A percentile compares a stretch with the other conserved stretches of the same genome.
Conservation (phyloP, 2,113 vertebrate species). For the Geococcyx californianus region DNA sequence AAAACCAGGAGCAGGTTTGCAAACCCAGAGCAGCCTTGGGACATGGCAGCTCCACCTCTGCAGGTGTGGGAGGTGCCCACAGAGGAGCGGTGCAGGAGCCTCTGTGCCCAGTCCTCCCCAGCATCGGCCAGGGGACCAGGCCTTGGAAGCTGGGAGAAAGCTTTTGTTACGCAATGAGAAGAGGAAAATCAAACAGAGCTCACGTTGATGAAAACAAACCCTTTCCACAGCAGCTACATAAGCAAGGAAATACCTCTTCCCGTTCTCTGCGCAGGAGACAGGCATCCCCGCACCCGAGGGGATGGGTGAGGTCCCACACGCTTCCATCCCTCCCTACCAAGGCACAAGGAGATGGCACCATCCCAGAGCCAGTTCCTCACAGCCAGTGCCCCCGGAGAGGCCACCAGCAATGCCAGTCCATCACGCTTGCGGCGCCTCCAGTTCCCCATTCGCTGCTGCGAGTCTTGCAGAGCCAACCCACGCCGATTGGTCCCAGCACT, state of each 20-base stretch:
- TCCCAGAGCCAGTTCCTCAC: neutral
- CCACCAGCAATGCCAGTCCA: neutral
- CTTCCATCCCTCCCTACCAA: neutral
- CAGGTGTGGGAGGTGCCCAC: neutral
- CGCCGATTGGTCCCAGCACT: neutral
- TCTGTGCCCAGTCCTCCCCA: no score
- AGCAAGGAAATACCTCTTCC: neutral
- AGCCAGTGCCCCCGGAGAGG: neutral
- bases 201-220: neutral
- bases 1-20: neutral
- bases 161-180: neutral
- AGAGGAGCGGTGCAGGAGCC: no score
- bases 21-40: neutral
- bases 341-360: no score
- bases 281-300: neutral
- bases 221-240: neutral
- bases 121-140: neutral
- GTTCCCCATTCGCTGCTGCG: fast-evolving
- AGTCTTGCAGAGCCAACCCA: neutral
- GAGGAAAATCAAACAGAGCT: neutral
- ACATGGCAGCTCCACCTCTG: fast-evolving
- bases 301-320: neutral
- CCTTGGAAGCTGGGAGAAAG: neutral
- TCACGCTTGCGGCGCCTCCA: fast-evolving
- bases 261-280: neutral